A percentile compares a stretch with the other conserved stretches of the same genome.
These are phyloP conservation scores for Pentamera pediparva DNA, from an alignment of 53 echinoderm and acorn worm species.

Conservation along the genomic window DNA sequence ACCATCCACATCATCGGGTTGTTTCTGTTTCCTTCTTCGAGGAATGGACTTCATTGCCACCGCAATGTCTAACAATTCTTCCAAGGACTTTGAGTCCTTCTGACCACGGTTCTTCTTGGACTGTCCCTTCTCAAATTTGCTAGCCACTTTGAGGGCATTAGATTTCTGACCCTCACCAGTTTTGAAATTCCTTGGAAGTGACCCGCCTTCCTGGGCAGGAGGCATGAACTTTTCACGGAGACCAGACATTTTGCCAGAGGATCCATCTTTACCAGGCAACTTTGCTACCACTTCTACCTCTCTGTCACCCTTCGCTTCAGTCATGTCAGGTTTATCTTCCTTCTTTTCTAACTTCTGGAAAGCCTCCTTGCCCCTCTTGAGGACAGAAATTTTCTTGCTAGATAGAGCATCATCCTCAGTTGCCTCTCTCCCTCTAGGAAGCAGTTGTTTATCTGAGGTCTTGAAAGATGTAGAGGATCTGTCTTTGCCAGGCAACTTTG, in stretches of 20 bases:
- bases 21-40: constrained; percentile 19
- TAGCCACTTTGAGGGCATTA: background rate
- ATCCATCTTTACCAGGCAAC: too few species aligned
- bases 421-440: too few species aligned
- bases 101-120: background rate
- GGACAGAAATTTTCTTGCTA: too few species aligned
- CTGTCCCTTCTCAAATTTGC: background rate
- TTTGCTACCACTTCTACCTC: too few species aligned
- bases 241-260: background rate
- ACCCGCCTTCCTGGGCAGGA: constrained; percentile 32
- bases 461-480: too few species aligned
- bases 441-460: too few species aligned
- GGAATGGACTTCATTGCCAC: constrained; percentile 22
- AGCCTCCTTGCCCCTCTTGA: too few species aligned
- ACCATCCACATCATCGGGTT: background rate
- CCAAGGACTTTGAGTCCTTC: constrained; percentile 20
- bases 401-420: too few species aligned
- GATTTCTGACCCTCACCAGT: background rate
- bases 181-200: constrained; percentile 55
- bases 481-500: too few species aligned
- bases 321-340: too few species aligned
- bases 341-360: too few species aligned
- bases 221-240: background rate
- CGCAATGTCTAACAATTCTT: constrained; percentile 23
- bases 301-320: too few species aligned